Evolutionary conservation across 2,888 invertebrate species (phyloP).

Genomic region (Macropis europaea): DNA sequence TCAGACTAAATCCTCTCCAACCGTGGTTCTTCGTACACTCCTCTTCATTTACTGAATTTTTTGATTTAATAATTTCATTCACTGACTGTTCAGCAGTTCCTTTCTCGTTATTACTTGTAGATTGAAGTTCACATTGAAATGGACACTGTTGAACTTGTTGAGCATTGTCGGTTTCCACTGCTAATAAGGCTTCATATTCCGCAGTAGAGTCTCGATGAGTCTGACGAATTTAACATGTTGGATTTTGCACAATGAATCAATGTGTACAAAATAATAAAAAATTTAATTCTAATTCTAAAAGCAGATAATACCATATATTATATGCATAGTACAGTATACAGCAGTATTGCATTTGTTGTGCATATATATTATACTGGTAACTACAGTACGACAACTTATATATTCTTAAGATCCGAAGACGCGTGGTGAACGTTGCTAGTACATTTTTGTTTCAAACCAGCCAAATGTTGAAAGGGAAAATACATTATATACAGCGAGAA

Average conservation of each 20-base stretch:
- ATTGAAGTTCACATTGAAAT: slow-evolving; percentile 41
- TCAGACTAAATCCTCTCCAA: slow-evolving; percentile 90
- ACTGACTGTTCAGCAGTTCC: slow-evolving; percentile 60
- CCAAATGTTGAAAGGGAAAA: no score
- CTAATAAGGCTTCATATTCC: slow-evolving; percentile 66
- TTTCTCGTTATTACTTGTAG: slow-evolving; percentile 62
- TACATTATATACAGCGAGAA: no score
- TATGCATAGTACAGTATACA: slow-evolving; percentile 19
- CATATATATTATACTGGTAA: no score
- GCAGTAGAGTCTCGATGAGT: slow-evolving; percentile 67
- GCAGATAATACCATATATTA: slow-evolving; percentile 14
- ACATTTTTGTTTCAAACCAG: no score
- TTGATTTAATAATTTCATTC: slow-evolving; percentile 43
- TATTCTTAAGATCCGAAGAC: no score
- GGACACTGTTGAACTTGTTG: slow-evolving; percentile 60
- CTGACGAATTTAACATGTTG: slow-evolving; percentile 71
- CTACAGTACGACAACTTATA: no score
- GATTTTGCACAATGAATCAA: slow-evolving; percentile 68
- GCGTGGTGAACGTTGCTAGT: no score
- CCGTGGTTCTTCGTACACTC: slow-evolving; percentile 71
- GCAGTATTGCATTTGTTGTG: not conserved
- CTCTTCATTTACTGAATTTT: slow-evolving; percentile 55
- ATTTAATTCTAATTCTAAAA: slow-evolving; percentile 52
- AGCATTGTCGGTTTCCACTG: slow-evolving; percentile 61
- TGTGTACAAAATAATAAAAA: slow-evolving; percentile 20